Evolutionary conservation across 2,888 invertebrate genomes (phyloP).

Genomic region (Vesta saturnalis): DNA sequence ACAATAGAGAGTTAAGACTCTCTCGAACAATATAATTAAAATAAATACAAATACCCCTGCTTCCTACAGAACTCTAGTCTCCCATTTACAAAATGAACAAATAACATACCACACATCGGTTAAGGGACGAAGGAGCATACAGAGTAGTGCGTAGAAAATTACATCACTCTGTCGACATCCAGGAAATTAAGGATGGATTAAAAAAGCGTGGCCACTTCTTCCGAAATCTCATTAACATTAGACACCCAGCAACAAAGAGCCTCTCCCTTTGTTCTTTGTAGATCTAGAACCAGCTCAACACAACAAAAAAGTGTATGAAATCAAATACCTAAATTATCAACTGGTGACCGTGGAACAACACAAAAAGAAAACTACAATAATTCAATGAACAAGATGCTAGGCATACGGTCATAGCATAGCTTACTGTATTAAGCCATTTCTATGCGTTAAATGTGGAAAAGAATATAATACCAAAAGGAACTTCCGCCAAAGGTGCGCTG

Average conservation of each 20-base stretch:
- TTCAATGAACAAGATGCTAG: slow-evolving; percentile 32
- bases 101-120: slow-evolving; percentile 10
- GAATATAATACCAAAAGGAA: slow-evolving; percentile 26
- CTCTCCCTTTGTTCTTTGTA: neutral
- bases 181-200: slow-evolving; percentile 6
- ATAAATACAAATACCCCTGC: slow-evolving; percentile 5
- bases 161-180: slow-evolving; percentile 4
- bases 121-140: slow-evolving; percentile 5
- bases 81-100: neutral
- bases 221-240: slow-evolving; percentile 8
- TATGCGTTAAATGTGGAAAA: slow-evolving; percentile 40
- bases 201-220: slow-evolving; percentile 7
- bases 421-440: slow-evolving; percentile 28
- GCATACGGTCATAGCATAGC: slow-evolving; percentile 28
- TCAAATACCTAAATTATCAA: too few relatives aligned
- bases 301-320: neutral
- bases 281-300: neutral
- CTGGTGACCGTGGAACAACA: neutral
- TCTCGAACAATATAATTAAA: slow-evolving; percentile 6
- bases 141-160: slow-evolving; percentile 7
- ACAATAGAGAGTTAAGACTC: neutral
- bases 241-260: slow-evolving; percentile 3
- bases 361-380: slow-evolving; percentile 12
- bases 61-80: slow-evolving; percentile 1
- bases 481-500: slow-evolving; percentile 6